Conservation (phyloP, 2,888 invertebrate species). For the Halictus quadricinctus region DNA sequence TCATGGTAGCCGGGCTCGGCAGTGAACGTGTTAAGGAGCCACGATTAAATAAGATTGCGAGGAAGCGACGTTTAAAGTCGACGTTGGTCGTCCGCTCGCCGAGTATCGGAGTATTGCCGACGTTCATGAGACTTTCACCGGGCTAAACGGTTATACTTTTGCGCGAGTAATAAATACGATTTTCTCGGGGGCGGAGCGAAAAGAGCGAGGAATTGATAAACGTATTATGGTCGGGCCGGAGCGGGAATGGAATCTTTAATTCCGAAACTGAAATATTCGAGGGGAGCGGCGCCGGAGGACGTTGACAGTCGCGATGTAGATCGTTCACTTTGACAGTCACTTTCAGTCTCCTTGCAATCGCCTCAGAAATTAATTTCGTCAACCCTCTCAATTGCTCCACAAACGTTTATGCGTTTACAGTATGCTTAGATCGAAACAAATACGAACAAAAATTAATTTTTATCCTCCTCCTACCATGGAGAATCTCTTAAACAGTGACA, state of each 20-base stretch:
- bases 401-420: neutral
- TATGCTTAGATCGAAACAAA: neutral
- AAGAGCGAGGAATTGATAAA: conserved; percentile 68
- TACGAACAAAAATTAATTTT: neutral
- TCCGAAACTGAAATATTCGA: conserved; percentile 66
- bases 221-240: conserved; percentile 66
- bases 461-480: neutral
- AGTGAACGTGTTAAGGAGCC: conserved; percentile 1
- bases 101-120: conserved; percentile 42
- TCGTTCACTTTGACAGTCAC: conserved; percentile 43
- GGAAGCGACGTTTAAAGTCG: conserved; percentile 32
- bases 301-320: conserved; percentile 39
- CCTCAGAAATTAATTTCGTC: conserved; percentile 12
- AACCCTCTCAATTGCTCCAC: neutral
- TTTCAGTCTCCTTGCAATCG: conserved; percentile 1
- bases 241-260: conserved; percentile 69
- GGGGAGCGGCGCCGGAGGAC: conserved; percentile 28
- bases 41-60: conserved; percentile 10
- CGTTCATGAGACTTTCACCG: conserved; percentile 34
- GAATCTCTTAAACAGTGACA: neutral
- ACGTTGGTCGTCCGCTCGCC: conserved; percentile 13
- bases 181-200: conserved; percentile 62
- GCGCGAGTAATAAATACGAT: conserved; percentile 65
- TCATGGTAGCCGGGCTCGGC: neutral
- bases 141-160: conserved; percentile 60